These are phyloP conservation scores for Smutsia temminckii DNA, from an alignment of 2,797 vertebrate species.

Conservation along the genomic window DNA sequence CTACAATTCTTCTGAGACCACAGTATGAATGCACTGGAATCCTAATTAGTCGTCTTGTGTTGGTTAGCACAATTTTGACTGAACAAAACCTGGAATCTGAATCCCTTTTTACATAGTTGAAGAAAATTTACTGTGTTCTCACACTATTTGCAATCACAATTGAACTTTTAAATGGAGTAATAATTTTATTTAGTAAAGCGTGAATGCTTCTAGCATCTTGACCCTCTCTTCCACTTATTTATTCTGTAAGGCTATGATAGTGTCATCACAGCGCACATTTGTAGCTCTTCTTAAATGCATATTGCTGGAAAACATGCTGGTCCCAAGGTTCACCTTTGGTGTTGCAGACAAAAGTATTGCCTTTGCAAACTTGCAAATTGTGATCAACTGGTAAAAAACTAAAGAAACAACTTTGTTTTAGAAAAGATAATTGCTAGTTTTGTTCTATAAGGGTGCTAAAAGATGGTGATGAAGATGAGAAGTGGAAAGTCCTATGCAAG, in stretches of 20 bases:
- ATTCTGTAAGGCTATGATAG: neutral
- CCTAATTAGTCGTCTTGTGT: neutral
- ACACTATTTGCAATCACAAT: neutral
- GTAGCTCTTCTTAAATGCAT: neutral
- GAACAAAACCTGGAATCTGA: conserved; percentile 8
- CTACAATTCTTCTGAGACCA: neutral
- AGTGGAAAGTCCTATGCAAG: neutral
- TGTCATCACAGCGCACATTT: neutral
- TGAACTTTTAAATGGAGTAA: conserved; percentile 15
- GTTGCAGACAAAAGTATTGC: neutral
- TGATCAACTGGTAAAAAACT: neutral
- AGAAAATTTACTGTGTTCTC: neutral
- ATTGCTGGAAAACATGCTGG: neutral
- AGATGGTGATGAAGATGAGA: neutral
- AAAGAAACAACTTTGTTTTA: neutral
- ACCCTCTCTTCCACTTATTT: neutral
- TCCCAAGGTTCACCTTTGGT: neutral
- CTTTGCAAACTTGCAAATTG: neutral
- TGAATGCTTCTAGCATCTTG: neutral
- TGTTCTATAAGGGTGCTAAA: neutral
- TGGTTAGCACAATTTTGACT: neutral
- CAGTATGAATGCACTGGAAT: neutral
- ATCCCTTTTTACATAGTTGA: neutral
- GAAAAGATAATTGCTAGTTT: neutral
- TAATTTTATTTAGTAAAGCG: neutral